A percentile compares a stretch with the other conserved stretches of the same genome.
These are phyloP conservation scores for Pseudoips prasinana DNA, from an alignment of 2,888 invertebrate species.

Conservation along the genomic window DNA sequence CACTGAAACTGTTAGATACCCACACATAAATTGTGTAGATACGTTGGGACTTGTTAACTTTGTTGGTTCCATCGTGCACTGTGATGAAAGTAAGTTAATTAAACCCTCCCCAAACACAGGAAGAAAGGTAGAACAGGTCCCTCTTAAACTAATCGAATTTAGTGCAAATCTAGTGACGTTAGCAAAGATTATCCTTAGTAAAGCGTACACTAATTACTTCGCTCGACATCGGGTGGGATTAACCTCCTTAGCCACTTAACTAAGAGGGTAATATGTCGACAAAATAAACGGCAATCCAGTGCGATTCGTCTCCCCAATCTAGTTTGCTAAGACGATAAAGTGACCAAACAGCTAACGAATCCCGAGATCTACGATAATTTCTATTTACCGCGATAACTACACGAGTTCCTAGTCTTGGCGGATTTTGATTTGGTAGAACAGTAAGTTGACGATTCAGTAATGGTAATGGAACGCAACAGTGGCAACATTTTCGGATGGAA, in stretches of 20 bases:
- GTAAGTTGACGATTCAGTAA: too few relatives aligned
- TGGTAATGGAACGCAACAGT: too few relatives aligned
- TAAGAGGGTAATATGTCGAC: conserved; percentile 44
- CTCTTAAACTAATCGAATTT: conserved; percentile 13
- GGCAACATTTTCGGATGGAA: too few relatives aligned
- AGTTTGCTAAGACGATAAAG: conserved; percentile 24
- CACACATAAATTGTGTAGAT: too few relatives aligned
- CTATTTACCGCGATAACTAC: conserved; percentile 10
- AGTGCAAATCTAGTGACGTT: conserved; percentile 19
- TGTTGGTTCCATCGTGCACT: too few relatives aligned
- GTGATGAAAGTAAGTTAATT: too few relatives aligned
- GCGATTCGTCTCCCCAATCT: conserved; percentile 35
- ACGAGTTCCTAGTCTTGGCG: too few relatives aligned
- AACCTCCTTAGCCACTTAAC: conserved; percentile 45
- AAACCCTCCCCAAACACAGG: too few relatives aligned
- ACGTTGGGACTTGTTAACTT: too few relatives aligned
- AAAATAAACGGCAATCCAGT: conserved; percentile 42
- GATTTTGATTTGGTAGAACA: too few relatives aligned
- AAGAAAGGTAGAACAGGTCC: too few relatives aligned
- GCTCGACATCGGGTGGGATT: conserved; percentile 38
- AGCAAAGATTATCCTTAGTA: conserved; percentile 37
- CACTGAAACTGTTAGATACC: too few relatives aligned
- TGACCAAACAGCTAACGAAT: conserved; percentile 30
- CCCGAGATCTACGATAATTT: conserved; percentile 13
- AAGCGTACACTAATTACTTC: conserved; percentile 42